These are phyloP conservation scores for Poeciliopsis gracilis DNA, from an alignment of 2,797 vertebrate species.

Conservation along the genomic window DNA sequence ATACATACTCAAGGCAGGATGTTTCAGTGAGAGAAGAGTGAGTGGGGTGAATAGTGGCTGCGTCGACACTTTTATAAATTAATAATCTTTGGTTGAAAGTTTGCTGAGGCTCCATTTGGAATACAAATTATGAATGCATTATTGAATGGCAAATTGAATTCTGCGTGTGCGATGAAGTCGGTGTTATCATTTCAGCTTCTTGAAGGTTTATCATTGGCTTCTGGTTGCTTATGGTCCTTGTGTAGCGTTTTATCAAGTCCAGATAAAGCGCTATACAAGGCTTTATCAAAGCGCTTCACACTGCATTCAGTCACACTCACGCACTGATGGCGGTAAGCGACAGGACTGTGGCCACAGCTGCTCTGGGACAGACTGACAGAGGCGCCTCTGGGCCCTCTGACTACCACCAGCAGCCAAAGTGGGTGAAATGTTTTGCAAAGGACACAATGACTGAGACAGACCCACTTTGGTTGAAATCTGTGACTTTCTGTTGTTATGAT, in stretches of 20 bases:
- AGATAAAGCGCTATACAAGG: too few species aligned
- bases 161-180: slow-evolving; percentile 8
- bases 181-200: slow-evolving; percentile 16
- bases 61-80: slow-evolving; percentile 63
- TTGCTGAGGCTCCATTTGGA: slow-evolving; percentile 47
- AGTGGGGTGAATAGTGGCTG: slow-evolving; percentile 48
- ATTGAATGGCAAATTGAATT: slow-evolving; percentile 21
- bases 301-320: too few species aligned
- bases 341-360: too few species aligned
- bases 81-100: slow-evolving; percentile 51
- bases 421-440: too few species aligned
- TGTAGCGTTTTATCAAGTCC: too few species aligned
- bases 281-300: too few species aligned
- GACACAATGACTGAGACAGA: too few species aligned
- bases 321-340: too few species aligned
- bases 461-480: slow-evolving; percentile 1
- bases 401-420: too few species aligned
- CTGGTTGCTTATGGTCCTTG: not conserved
- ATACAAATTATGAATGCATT: slow-evolving; percentile 41
- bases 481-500: not conserved
- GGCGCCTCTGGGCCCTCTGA: too few species aligned
- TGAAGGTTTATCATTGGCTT: slow-evolving; percentile 6
- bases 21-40: slow-evolving; percentile 40
- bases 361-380: too few species aligned
- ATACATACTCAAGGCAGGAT: slow-evolving; percentile 34